Base-by-base conservation (phyloP, 2,113 vertebrate species). In the Equus quagga region DNA sequence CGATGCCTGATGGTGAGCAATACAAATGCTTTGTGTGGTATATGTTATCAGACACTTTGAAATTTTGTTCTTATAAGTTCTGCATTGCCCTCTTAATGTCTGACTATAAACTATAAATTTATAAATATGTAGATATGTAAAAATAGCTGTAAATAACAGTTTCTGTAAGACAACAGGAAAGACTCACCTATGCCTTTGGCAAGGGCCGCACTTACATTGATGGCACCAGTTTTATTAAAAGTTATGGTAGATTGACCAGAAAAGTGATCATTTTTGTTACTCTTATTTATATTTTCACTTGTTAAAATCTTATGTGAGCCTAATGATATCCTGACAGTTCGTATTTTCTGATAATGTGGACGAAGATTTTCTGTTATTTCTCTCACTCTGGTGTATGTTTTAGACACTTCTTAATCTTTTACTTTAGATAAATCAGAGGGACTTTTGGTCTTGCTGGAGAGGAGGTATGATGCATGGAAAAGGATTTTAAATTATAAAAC, bases 101-200 rank as follows among this genome's bases (percentile, higher is more conserved):
- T 96, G 8, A 62, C 72, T 97, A 96, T 97, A 88, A 98, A 98
- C 60, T 87, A 88, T 96, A 98, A 93, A 97, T 98, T 97, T 98
- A 98, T 99, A 99, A 98, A 98, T 98, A 98, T 99, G 98, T 99
- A 98, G 67, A 99, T 98, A 98, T 98, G 98, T 99, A 98, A 98
- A 98, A 97, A 93, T 87, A 97, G 51, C 72, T 98, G 98, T 99
- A 98, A 98, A 98, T 99, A 99, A 23, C 10, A 97, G 91, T 88
- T 96, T 96, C 65, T 98, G 33, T 97, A 98, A 89, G 92, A 97
- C 96, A 93, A 94, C 88, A 96, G 89, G 64, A 94, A 98, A 93
- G 96, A 87, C 88, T 96, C 87, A 92, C 96, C 90, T 94, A 49
- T 96, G 73, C 82, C 96, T 98, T 98, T 96, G 97, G 96, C 83